These are phyloP conservation scores for Lottia scabra DNA, from an alignment of 2,888 invertebrate genomes.

Conservation along the genomic window DNA sequence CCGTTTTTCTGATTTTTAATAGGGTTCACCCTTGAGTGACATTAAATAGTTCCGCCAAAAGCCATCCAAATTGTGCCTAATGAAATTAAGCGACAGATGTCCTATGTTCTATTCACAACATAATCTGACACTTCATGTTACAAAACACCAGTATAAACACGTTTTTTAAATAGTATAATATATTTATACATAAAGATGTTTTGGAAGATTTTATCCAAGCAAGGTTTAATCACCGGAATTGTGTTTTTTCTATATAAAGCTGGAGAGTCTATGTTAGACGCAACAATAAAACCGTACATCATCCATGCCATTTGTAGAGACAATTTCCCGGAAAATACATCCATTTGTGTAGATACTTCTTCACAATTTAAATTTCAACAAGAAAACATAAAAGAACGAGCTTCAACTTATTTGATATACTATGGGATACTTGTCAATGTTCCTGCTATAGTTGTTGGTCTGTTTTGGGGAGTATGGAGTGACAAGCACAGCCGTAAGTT, in stretches of 20 bases:
- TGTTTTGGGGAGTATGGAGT: constrained; percentile 67
- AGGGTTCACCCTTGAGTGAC: no score
- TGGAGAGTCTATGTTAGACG: constrained; percentile 67
- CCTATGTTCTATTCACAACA: no score
- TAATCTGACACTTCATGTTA: no score
- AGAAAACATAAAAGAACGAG: constrained; percentile 43
- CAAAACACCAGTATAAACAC: no score
- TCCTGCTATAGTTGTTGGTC: constrained; percentile 60
- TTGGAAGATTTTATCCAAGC: background rate
- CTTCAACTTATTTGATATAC: constrained; percentile 58
- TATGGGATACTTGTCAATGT: constrained; percentile 60
- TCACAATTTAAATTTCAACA: background rate
- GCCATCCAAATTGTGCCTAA: no score
- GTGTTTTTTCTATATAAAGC: constrained; percentile 67
- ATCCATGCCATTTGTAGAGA: constrained; percentile 58
- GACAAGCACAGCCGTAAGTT: constrained; percentile 62
- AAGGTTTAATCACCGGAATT: constrained; percentile 42
- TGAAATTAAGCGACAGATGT: no score
- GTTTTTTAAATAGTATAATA: no score
- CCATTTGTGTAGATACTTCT: constrained; percentile 29
- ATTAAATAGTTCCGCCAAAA: no score
- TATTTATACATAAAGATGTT: no score
- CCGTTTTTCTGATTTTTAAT: no score
- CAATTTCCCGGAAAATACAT: constrained; percentile 37
- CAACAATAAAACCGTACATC: constrained; percentile 63